These are phyloP conservation scores for Elymnias hypermnestra DNA, from an alignment of 1,140 invertebrate species.

Conservation along the genomic window DNA sequence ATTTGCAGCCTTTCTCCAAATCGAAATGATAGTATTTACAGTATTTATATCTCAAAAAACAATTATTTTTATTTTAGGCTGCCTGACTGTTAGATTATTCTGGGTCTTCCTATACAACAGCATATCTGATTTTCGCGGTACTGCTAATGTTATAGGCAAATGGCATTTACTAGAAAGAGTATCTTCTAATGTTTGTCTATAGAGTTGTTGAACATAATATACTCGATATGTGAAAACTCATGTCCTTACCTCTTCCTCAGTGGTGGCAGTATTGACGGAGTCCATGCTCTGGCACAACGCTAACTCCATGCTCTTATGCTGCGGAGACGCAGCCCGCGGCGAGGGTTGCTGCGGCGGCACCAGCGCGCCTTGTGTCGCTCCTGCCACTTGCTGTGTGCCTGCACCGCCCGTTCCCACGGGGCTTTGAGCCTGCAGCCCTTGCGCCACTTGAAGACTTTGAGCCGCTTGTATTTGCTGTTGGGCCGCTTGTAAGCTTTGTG, in stretches of 20 bases:
- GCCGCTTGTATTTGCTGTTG: slow-evolving; percentile 49
- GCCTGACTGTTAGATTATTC: no score
- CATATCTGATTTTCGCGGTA: no score
- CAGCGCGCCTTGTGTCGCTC: slow-evolving; percentile 52
- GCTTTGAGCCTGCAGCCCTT: slow-evolving; percentile 48
- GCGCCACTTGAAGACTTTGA: slow-evolving; percentile 49
- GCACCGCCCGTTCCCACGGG: slow-evolving; percentile 37
- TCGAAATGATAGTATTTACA: no score
- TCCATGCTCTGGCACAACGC: slow-evolving; percentile 90
- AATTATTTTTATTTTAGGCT: no score
- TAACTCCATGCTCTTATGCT: slow-evolving; percentile 72
- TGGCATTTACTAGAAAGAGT: no score
- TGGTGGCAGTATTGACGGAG: slow-evolving; percentile 92
- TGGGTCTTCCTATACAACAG: no score
- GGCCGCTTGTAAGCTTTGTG: slow-evolving; percentile 51
- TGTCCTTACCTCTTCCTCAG: slow-evolving; percentile 94
- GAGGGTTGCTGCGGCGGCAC: slow-evolving; percentile 62
- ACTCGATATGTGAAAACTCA: no score
- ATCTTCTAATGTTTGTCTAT: no score
- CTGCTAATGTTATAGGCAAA: no score
- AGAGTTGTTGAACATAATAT: no score
- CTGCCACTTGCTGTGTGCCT: slow-evolving; percentile 44
- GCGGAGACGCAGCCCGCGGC: slow-evolving; percentile 53
- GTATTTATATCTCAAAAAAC: no score
- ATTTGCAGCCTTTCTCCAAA: no score